Base-by-base conservation (phyloP, 2,797 vertebrate genomes). In the Phrynocephalus guinanensis region DNA sequence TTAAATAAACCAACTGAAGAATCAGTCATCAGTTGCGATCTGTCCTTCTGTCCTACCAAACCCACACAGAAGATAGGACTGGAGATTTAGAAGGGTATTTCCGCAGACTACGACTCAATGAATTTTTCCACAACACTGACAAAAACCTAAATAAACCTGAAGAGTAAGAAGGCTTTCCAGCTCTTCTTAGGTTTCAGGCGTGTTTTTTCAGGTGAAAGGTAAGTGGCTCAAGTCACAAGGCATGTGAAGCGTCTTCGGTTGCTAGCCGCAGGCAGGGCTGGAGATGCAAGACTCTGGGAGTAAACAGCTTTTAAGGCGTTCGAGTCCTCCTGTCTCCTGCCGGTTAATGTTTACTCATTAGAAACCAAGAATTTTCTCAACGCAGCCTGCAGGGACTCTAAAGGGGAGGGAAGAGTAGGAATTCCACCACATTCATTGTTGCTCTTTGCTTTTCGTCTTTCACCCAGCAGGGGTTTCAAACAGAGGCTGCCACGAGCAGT, bases 281-380 rank as follows among this genome's bases (percentile, higher is more conserved):
- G 38, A 85, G 6, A 3, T 26, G 48, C 22, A 22, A 86, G 50
- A 48, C 11, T 38, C 22, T 20, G 6, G 13, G 11, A 50, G 16
- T 3, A 26, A 38, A 83, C 50, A 28, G 30, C 4, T 5, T 44
- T 60, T 15, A 63, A 15, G 77, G 63, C 13, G 1, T 26, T 83
- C 70, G 33, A 30, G 28, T 30, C 1, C 16, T 38, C 1, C 16
- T 38, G 16, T 79, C 33, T 63, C n/a, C 18, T 80, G 26, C 15
- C 2, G 91, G 95, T 83, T 30, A 44, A 79, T 79, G 72, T 85
- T 86, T 79, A 79, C 52, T 80, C 63, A 33, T 52, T n/a, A n/a
- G 63, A n/a, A 84, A 81, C 52, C 67, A 60, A 84, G 85, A 48
- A 26, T 68, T 71, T 88, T 78, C 79, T 86, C 68, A 75, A 30